Evolutionary conservation across 2,888 invertebrate species (phyloP).

Genomic region (Drosophila atripex): DNA sequence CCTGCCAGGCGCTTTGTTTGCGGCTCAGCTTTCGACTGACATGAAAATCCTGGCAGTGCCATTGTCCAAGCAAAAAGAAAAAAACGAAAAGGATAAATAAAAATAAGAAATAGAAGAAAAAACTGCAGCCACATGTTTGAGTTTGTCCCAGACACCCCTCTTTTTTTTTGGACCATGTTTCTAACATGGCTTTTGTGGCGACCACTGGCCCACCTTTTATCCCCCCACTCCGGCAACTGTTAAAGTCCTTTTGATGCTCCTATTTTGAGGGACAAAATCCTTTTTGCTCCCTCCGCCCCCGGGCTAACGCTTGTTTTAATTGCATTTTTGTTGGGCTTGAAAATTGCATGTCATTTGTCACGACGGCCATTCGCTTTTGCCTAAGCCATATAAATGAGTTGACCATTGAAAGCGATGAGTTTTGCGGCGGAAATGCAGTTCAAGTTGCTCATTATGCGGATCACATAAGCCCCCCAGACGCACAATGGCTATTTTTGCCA

Average conservation of each 20-base stretch:
- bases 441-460: slow-evolving; percentile 39
- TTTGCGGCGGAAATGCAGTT: slow-evolving; percentile 36
- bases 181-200: slow-evolving; percentile 58
- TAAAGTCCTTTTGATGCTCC: slow-evolving; percentile 57
- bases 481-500: background rate
- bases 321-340: slow-evolving; percentile 64
- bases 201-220: slow-evolving; percentile 30
- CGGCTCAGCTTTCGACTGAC: slow-evolving; percentile 63
- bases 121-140: slow-evolving; percentile 74
- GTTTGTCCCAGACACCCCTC: slow-evolving; percentile 30
- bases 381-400: slow-evolving; percentile 76
- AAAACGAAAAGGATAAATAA: slow-evolving; percentile 9
- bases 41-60: slow-evolving; percentile 70
- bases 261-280: slow-evolving; percentile 29
- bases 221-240: slow-evolving; percentile 38
- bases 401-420: slow-evolving; percentile 24
- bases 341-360: slow-evolving; percentile 79
- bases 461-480: slow-evolving; percentile 21
- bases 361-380: slow-evolving; percentile 68
- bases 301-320: slow-evolving; percentile 61
- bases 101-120: slow-evolving; percentile 29
- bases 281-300: slow-evolving; percentile 5
- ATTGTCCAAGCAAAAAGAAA: slow-evolving; percentile 42
- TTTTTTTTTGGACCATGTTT: slow-evolving; percentile 14
- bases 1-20: slow-evolving; percentile 69